Base-by-base conservation (phyloP, 2,888 invertebrate species). In the Drosophila prostipennis region DNA sequence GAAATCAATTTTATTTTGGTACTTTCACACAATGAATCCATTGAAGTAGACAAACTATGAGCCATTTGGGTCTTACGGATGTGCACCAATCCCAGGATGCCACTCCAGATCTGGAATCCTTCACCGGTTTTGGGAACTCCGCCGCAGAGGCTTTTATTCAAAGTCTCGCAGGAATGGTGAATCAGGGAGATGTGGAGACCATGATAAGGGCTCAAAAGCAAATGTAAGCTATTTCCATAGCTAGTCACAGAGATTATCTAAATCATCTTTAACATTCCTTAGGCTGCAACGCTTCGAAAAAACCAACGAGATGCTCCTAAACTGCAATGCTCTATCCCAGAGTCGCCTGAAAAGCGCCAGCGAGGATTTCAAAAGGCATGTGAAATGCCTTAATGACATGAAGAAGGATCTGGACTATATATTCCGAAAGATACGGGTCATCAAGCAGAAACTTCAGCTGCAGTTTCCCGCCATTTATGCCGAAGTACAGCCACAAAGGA, bases 281-380 rank as follows among this genome's bases (percentile, higher is more conserved):
- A 98, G 98, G 97, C 91, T 99, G 29, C 97, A 97, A 87, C 94
- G 99, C 59, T 99, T 99, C 93, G 99, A 99, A 90, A 99, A 99
- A 92, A 99, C 99, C 0, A 99, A 99, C 89, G 99, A 99, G 93
- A 99, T 99, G 99, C 93, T 99, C 34, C 96, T 97, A 10, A 99
- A 99, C 91, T 99, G 99, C 91, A 98, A 98, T 91, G 96, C 97
- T 16, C 92, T 99, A n/a, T 98, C 98, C 1, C 95, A 96, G 3
- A 96, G 96, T 74, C 94, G 99, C 11, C 94, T 98, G 57, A 96
- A 97, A 88, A 95, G 95, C 19, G 98, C 98, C 0, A 95, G 95
- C 8, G 94, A 95, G 0, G 98, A 99, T 89, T 98, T 99, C 85
- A 97, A 96, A 87, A 96, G 96, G 79, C 98, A 99, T 90, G 97